Conservation (phyloP, 2,888 invertebrate genomes). For the Lysandra coridon region DNA sequence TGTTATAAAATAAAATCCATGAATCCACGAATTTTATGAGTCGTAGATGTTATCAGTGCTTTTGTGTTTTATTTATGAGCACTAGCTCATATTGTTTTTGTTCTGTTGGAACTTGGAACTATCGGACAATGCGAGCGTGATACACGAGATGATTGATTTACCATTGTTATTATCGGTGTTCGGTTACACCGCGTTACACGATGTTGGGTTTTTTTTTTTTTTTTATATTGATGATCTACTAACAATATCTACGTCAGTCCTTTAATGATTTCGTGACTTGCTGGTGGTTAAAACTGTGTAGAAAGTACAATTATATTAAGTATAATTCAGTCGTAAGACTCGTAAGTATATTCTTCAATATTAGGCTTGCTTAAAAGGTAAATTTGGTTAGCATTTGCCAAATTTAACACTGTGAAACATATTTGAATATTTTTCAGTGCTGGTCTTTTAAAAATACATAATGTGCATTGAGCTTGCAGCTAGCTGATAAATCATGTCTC, state of each 20-base stretch:
- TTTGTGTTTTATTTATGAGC: neutral
- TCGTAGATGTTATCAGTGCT: neutral
- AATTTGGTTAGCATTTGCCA: too few relatives aligned
- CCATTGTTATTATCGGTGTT: slow-evolving; percentile 9
- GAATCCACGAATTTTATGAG: neutral
- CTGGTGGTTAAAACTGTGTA: neutral
- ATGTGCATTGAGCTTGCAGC: too few relatives aligned
- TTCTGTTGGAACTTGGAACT: slow-evolving; percentile 14
- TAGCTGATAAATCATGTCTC: neutral
- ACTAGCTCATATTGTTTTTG: neutral
- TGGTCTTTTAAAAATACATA: too few relatives aligned
- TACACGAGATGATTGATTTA: neutral
- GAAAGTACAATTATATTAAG: too few relatives aligned
- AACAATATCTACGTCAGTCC: neutral
- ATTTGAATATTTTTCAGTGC: too few relatives aligned
- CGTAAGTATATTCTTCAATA: too few relatives aligned
- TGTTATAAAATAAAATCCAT: neutral
- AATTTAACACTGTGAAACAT: too few relatives aligned
- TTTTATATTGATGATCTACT: neutral
- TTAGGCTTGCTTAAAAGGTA: too few relatives aligned
- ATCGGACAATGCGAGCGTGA: neutral
- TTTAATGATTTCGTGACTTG: neutral
- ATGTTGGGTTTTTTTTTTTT: neutral
- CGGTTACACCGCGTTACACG: neutral
- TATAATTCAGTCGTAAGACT: too few relatives aligned